These are phyloP conservation scores for Eleutherodactylus coqui DNA, from an alignment of 2,797 vertebrate species.

Conservation along the genomic window DNA sequence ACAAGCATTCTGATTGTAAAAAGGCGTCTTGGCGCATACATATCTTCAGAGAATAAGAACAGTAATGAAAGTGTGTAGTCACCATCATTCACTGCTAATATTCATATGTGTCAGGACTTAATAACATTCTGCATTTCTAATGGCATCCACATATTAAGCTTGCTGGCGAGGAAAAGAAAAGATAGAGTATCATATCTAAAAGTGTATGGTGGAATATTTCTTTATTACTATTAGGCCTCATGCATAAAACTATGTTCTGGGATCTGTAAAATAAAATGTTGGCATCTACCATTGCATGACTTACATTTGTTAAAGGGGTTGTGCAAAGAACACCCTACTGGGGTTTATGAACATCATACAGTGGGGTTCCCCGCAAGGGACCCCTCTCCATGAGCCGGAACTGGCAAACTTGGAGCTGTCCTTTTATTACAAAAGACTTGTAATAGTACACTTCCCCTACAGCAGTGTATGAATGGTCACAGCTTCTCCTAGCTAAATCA, in stretches of 20 bases:
- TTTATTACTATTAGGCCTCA: background rate
- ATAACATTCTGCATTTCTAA: conserved; percentile 34
- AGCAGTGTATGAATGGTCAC: too few relatives aligned
- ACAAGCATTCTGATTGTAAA: conserved; percentile 12
- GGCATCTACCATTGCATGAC: background rate
- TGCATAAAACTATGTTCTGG: background rate
- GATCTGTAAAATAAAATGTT: background rate
- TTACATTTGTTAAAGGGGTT: too few relatives aligned
- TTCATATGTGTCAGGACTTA: conserved; percentile 18
- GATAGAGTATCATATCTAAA: background rate
- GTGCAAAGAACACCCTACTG: too few relatives aligned
- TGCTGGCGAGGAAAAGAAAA: background rate
- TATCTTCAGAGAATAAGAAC: conserved; percentile 18
- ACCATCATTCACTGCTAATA: conserved; percentile 38
- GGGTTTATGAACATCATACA: too few relatives aligned
- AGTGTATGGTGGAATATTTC: background rate
- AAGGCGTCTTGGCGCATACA: background rate
- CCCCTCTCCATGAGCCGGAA: too few relatives aligned
- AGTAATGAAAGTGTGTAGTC: conserved; percentile 14
- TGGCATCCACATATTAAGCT: conserved; percentile 11
- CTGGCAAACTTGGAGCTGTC: too few relatives aligned
- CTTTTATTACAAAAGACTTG: too few relatives aligned
- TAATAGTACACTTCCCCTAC: too few relatives aligned
- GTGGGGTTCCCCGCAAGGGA: too few relatives aligned
- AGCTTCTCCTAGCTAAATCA: too few relatives aligned